phyloP scores from a whole-genome alignment of 2,797 vertebrate genomes.

The Aplochiton taeniatus region DNA sequence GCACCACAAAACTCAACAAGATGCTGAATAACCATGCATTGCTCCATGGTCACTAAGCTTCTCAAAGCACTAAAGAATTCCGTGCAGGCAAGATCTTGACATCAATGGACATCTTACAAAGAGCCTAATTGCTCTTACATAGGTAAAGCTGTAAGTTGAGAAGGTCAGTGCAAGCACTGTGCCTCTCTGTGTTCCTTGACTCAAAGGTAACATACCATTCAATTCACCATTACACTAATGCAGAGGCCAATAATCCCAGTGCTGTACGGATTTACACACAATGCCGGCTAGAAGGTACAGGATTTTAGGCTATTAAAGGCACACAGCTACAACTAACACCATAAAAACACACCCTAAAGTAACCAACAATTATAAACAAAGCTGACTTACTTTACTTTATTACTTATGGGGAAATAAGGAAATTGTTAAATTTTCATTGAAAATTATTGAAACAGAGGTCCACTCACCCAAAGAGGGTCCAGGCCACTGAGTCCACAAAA shows the following conservation, averaged over 20 bases:
- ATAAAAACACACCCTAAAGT: too few relatives aligned
- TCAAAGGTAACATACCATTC: constrained; percentile 5
- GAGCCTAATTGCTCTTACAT: constrained; percentile 6
- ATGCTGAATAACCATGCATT: constrained; percentile 13
- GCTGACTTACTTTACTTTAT: too few relatives aligned
- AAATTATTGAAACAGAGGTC: not conserved
- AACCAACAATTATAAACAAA: too few relatives aligned
- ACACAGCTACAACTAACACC: too few relatives aligned
- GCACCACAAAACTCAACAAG: constrained; percentile 24
- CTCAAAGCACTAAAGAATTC: not conserved
- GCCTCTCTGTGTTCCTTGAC: constrained; percentile 15
- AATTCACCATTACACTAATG: not conserved
- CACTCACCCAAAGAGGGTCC: constrained; percentile 82
- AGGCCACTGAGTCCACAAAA: constrained; percentile 83
- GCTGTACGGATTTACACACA: too few relatives aligned
- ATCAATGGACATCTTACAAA: not conserved
- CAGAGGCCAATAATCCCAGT: too few relatives aligned
- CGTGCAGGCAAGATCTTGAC: too few relatives aligned
- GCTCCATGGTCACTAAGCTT: constrained; percentile 15
- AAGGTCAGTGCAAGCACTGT: not conserved
- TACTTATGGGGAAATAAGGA: too few relatives aligned
- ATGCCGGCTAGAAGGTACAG: too few relatives aligned
- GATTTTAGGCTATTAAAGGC: too few relatives aligned
- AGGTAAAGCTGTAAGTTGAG: constrained; percentile 25
- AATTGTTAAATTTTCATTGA: too few relatives aligned